These are phyloP conservation scores for Linnaemya tessellans DNA, from an alignment of 2,888 invertebrate genomes.

Conservation along the genomic window DNA sequence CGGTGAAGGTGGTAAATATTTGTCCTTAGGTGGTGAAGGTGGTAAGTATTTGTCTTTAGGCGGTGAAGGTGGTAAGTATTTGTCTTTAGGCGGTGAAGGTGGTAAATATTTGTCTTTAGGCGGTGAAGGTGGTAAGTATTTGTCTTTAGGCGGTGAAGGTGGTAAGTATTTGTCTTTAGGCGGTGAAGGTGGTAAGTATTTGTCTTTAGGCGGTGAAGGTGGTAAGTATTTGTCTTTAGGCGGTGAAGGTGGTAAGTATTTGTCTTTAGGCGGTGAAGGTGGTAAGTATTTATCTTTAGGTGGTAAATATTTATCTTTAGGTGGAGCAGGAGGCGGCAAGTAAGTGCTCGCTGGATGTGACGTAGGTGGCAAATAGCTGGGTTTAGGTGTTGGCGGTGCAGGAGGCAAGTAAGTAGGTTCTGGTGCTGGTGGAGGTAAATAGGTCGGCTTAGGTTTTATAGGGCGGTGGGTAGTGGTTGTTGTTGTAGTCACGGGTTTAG, in stretches of 20 bases:
- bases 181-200: constrained; percentile 54
- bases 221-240: constrained; percentile 21
- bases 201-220: constrained; percentile 58
- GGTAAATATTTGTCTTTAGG: constrained; percentile 63
- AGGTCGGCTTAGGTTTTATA: constrained; percentile 63
- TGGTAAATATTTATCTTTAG: constrained; percentile 29
- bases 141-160: constrained; percentile 72
- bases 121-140: constrained; percentile 71
- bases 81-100: constrained; percentile 73
- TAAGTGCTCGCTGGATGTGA: background rate
- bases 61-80: constrained; percentile 75
- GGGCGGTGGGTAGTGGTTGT: constrained; percentile 71
- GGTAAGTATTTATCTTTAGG: constrained; percentile 22
- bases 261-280: constrained; percentile 57
- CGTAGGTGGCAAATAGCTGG: background rate
- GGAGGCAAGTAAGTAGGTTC: constrained; percentile 68
- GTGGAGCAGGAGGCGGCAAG: constrained; percentile 60
- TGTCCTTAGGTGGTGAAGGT: constrained; percentile 31
- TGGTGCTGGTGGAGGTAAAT: constrained; percentile 72
- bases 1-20: background rate
- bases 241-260: constrained; percentile 75
- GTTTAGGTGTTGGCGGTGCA: background rate
- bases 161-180: constrained; percentile 65
- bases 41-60: constrained; percentile 63
- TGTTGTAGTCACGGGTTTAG: constrained; percentile 71